phyloP scores from a whole-genome alignment of 2,797 vertebrate genomes.

The Anas georgica region DNA sequence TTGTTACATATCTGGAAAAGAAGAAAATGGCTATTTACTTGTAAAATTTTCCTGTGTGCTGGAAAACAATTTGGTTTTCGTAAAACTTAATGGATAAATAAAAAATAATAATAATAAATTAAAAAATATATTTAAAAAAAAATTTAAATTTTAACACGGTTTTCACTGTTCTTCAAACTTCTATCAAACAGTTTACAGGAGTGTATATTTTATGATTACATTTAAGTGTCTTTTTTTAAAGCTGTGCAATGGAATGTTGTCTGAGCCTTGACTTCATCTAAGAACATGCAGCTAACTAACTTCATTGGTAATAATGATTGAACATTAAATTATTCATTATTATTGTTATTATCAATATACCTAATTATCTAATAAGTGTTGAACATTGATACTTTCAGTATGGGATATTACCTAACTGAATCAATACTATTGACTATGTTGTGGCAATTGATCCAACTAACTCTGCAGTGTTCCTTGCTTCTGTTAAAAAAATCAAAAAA shows the following conservation, averaged over 20 bases:
- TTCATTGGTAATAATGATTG: background rate
- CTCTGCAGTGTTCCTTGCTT: background rate
- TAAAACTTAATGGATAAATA: background rate
- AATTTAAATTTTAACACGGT: background rate
- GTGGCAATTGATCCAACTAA: background rate
- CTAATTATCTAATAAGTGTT: background rate
- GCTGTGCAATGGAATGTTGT: background rate
- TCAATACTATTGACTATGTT: background rate
- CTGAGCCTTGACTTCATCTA: background rate
- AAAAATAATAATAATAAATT: background rate
- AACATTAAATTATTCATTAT: slow-evolving; percentile 15
- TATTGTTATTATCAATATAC: background rate
- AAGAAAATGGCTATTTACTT: background rate
- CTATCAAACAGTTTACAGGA: background rate
- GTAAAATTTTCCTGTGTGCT: background rate
- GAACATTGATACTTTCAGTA: background rate
- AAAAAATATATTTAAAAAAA: background rate
- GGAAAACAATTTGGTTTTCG: background rate
- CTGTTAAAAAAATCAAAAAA: background rate
- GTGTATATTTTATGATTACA: background rate
- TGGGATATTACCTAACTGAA: background rate
- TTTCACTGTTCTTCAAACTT: background rate
- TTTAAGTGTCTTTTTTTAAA: background rate
- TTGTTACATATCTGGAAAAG: background rate
- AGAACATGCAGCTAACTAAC: background rate